phyloP scores from a whole-genome alignment of 2,113 vertebrate genomes.

The Rhizomys pruinosus region DNA sequence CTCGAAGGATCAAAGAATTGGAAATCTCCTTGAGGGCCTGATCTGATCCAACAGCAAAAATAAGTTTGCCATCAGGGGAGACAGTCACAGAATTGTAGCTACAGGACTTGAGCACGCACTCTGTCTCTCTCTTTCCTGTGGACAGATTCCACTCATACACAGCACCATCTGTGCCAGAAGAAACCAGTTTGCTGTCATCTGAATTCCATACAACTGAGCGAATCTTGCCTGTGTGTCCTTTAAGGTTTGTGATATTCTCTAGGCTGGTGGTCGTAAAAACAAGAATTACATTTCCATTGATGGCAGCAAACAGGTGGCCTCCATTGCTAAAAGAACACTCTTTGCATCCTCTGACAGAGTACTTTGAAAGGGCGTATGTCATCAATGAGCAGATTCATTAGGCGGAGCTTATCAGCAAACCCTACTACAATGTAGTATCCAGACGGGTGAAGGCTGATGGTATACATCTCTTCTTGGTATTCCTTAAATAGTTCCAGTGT shows the following conservation, averaged over 20 bases:
- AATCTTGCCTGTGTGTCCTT: constrained; percentile 97
- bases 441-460: constrained; percentile 94
- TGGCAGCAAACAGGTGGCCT: constrained; percentile 96
- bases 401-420: constrained; percentile 94
- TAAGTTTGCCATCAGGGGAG: constrained; percentile 90
- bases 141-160: constrained; percentile 94
- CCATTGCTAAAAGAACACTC: constrained; percentile 96
- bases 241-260: constrained; percentile 92
- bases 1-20: constrained; percentile 90
- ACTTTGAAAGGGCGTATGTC: constrained; percentile 93
- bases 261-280: constrained; percentile 93
- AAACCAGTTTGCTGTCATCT: constrained; percentile 92
- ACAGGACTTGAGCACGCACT: constrained; percentile 93
- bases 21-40: constrained; percentile 95
- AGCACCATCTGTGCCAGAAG: constrained; percentile 94
- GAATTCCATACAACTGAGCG: constrained; percentile 90
- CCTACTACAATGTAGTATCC: constrained; percentile 94
- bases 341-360: constrained; percentile 91
- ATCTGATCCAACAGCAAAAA: constrained; percentile 94
- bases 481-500: constrained; percentile 92
- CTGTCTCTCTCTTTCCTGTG: constrained; percentile 90
- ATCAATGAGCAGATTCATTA: constrained; percentile 94
- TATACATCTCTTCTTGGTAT: constrained; percentile 92
- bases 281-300: constrained; percentile 94
- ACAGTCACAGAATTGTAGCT: constrained; percentile 90